These are phyloP conservation scores for Oreocharis arfaki DNA, from an alignment of 2,113 vertebrate genomes.

Conservation along the genomic window DNA sequence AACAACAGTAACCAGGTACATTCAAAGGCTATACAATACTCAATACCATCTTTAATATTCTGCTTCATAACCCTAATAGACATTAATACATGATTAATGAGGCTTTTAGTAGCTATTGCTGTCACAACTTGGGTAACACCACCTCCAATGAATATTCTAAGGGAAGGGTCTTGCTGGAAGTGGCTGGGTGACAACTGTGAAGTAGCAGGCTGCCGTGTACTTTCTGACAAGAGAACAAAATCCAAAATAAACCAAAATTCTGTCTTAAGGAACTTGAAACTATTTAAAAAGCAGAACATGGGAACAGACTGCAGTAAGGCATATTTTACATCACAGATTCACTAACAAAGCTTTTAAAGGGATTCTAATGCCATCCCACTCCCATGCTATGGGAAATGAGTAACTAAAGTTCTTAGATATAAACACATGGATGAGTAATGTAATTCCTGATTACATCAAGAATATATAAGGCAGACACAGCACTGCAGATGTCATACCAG, in stretches of 20 bases:
- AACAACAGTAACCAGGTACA: background rate
- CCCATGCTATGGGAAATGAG: background rate
- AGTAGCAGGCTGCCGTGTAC: background rate
- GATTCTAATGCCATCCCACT: background rate
- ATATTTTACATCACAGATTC: background rate
- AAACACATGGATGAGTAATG: background rate
- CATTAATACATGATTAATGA: conserved; percentile 15
- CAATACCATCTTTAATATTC: background rate
- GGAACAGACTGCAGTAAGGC: background rate
- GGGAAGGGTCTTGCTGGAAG: background rate
- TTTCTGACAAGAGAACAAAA: background rate
- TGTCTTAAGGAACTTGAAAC: background rate
- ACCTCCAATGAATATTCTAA: background rate
- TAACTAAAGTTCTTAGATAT: background rate
- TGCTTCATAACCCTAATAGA: conserved; percentile 15
- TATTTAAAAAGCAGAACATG: background rate
- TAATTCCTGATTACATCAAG: background rate
- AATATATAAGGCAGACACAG: background rate
- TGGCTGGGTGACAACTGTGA: background rate
- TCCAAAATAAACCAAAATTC: background rate
- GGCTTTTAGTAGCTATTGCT: conserved; percentile 5
- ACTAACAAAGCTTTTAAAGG: background rate
- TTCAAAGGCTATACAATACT: conserved; percentile 5
- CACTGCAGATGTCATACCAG: background rate
- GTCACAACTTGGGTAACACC: background rate